Conservation (phyloP, 2,888 invertebrate genomes). For the Spisula subtruncata region DNA sequence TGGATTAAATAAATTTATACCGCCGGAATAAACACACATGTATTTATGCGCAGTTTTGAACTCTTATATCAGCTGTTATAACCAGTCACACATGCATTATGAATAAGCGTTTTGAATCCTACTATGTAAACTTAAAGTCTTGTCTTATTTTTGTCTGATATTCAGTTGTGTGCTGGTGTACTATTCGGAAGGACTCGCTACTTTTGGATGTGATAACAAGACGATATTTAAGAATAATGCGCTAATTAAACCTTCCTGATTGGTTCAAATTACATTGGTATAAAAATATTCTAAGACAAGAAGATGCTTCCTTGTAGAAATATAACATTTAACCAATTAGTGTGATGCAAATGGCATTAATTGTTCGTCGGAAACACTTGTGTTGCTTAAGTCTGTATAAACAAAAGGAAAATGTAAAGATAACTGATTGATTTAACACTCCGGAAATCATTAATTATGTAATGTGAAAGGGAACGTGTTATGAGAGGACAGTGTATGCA, state of each 20-base stretch:
- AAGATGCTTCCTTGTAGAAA: not conserved
- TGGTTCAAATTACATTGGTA: not conserved
- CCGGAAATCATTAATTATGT: constrained; percentile 19
- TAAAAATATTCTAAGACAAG: not conserved
- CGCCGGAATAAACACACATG: too few relatives aligned
- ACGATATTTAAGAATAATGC: not conserved
- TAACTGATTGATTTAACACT: constrained; percentile 5
- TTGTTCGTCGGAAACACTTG: constrained; percentile 2
- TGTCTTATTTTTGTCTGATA: too few relatives aligned
- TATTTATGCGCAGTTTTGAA: too few relatives aligned
- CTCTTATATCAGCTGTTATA: too few relatives aligned
- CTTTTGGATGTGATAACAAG: not conserved
- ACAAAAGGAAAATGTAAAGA: not conserved
- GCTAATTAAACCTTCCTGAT: not conserved
- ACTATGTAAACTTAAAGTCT: too few relatives aligned
- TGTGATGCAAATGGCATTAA: not conserved
- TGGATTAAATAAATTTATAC: not conserved
- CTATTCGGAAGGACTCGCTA: not conserved
- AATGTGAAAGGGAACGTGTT: not conserved
- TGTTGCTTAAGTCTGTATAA: not conserved
- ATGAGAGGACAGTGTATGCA: not conserved
- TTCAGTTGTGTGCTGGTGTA: not conserved
- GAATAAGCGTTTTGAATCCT: too few relatives aligned
- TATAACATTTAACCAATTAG: constrained; percentile 17
- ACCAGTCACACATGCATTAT: too few relatives aligned